Conservation (phyloP, 2,113 vertebrate species). For the Spea bombifrons region DNA sequence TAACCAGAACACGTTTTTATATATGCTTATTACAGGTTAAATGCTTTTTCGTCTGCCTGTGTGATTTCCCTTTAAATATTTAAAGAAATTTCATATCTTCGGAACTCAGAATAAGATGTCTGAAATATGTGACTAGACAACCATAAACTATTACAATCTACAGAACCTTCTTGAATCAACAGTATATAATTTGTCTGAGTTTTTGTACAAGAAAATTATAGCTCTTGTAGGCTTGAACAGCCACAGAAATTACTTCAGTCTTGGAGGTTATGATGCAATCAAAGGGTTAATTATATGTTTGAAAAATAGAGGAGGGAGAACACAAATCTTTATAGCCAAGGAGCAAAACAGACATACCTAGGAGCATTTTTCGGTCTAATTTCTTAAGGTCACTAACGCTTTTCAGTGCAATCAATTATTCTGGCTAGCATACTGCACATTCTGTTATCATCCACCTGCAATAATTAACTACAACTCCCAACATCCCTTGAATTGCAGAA, state of each 20-base stretch:
- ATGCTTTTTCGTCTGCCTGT: constrained; percentile 22
- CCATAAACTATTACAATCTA: constrained; percentile 36
- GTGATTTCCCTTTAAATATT: constrained; percentile 29
- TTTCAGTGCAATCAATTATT: no score
- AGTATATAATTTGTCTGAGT: constrained; percentile 38
- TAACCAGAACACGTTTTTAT: background rate
- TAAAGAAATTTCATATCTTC: constrained; percentile 28
- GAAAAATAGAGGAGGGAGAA: no score
- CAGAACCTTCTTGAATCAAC: constrained; percentile 24
- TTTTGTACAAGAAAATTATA: constrained; percentile 33
- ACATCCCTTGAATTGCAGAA: no score
- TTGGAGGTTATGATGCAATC: background rate
- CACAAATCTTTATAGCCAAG: background rate
- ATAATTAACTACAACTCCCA: no score
- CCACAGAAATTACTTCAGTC: constrained; percentile 8
- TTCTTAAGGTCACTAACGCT: no score
- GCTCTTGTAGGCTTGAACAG: constrained; percentile 17
- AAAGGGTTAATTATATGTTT: constrained; percentile 33
- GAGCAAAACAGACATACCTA: background rate
- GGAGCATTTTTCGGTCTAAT: no score
- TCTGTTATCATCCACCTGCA: no score
- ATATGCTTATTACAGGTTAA: background rate
- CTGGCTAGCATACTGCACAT: no score
- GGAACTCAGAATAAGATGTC: constrained; percentile 9
- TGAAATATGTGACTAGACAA: constrained; percentile 37